Percentiles rank a stretch among this genome's conserved stretches.
phyloP scores from a whole-genome alignment of 2,888 invertebrate species.

The Meiosimyza platycephala region DNA sequence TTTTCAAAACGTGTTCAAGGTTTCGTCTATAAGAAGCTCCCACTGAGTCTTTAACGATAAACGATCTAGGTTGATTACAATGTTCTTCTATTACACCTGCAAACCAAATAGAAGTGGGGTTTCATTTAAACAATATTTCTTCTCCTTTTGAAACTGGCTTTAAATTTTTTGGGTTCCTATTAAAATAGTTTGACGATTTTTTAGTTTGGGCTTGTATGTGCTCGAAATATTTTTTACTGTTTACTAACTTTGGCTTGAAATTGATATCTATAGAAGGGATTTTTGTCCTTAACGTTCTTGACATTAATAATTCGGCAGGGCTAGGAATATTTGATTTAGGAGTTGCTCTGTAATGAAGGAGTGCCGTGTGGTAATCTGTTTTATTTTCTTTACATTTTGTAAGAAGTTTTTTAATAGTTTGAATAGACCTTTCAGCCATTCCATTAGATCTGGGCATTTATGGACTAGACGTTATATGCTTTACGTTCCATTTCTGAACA shows the following conservation, averaged over 20 bases:
- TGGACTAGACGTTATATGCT: slow-evolving; percentile 42
- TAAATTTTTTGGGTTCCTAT: not conserved
- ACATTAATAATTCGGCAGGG: slow-evolving; percentile 39
- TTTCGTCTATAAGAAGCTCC: too few species aligned
- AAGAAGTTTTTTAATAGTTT: slow-evolving; percentile 39
- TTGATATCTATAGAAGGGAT: not conserved
- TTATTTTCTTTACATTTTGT: slow-evolving; percentile 30
- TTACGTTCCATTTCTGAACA: slow-evolving; percentile 38
- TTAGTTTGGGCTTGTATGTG: too few species aligned
- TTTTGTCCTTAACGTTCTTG: slow-evolving; percentile 23
- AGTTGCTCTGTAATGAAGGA: slow-evolving; percentile 36
- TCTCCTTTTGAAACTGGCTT: not conserved
- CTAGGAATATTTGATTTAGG: slow-evolving; percentile 30
- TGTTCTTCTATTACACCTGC: too few species aligned
- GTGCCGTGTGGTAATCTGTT: slow-evolving; percentile 35
- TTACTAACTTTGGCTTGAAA: too few species aligned
- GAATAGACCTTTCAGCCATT: slow-evolving; percentile 42
- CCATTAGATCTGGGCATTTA: slow-evolving; percentile 46
- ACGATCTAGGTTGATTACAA: too few species aligned
- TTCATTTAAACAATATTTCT: slow-evolving; percentile 2
- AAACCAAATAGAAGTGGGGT: not conserved
- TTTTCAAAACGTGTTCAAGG: too few species aligned
- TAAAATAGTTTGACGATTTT: too few species aligned
- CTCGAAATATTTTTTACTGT: too few species aligned
- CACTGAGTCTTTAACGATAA: too few species aligned